Evolutionary conservation across 2,797 vertebrate species (phyloP).

Genomic region (Coendou prehensilis): DNA sequence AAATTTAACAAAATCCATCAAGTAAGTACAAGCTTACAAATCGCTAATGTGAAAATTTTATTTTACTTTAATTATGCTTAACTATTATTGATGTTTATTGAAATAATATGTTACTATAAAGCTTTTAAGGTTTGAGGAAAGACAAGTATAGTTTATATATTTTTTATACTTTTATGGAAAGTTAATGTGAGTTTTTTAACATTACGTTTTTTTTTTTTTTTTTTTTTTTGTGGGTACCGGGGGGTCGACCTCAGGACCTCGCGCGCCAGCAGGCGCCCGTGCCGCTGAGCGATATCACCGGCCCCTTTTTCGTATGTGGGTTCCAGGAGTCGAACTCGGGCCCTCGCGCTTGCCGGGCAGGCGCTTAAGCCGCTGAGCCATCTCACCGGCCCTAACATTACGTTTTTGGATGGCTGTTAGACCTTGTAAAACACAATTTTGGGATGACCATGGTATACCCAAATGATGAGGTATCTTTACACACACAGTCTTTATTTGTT

Average conservation of each 20-base stretch:
- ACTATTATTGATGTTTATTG: background rate
- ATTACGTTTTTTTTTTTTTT: constrained; percentile 53
- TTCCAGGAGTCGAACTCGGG: too few relatives aligned
- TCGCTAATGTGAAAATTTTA: background rate
- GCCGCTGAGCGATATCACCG: too few relatives aligned
- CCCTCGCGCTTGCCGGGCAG: too few relatives aligned
- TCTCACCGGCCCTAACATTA: too few relatives aligned
- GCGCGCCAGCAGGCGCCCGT: too few relatives aligned
- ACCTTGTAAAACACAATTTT: background rate
- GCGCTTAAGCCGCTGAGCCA: too few relatives aligned
- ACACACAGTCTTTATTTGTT: background rate
- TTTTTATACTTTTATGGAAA: constrained; percentile 12
- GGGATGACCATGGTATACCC: background rate
- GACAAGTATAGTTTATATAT: background rate
- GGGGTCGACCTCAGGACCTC: too few relatives aligned
- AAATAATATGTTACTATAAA: background rate
- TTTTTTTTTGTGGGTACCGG: too few relatives aligned
- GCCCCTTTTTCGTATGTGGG: too few relatives aligned
- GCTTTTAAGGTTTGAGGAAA: background rate
- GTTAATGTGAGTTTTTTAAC: background rate
- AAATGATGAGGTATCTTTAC: background rate
- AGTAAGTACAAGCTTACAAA: background rate
- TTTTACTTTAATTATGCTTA: background rate
- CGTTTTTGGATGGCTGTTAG: background rate
- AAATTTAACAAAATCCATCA: constrained; percentile 11